Evolutionary conservation across 2,888 invertebrate species (phyloP), one percentile per base, ranked within the genome.

Genomic region (Drosophila nr. perissopoda): DNA sequence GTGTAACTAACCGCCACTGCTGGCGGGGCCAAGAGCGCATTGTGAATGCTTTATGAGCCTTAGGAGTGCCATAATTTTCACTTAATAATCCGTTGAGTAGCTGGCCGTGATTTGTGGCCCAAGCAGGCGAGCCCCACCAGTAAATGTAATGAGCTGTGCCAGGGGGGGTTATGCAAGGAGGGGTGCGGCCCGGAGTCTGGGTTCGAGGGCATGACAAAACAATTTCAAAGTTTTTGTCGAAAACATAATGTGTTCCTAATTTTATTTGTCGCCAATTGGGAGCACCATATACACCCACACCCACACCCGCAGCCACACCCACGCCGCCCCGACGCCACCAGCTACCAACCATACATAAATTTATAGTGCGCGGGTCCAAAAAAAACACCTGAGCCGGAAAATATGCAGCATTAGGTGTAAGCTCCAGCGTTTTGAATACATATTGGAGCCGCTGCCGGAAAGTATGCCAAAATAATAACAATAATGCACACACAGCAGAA

Each of bases 181-280:
- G 18, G 42, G 52, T n/a, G 54, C 16, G 25, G 18, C 10, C 11
- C 42, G 25, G 46, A 16, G 21, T 25, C 8, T 46, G 25, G 42
- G 42, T 53, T 52, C 6, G 53, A 25, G 71, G 66, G 56, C 54
- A 63, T 66, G 73, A 66, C 68, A 74, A 86, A 87, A 83, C 82
- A 89, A 89, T 90, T 88, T 82, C 70, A 87, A 88, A 90, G 77
- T 87, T 89, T 88, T 90, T 80, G 82, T 81, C 81, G 81, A 89
- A 89, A 89, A 89, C 89, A 87, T 89, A 90, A 90, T 90, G 90
- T 89, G 88, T 79, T 84, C 81, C 89, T 90, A 88, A 88, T 88
- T 88, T 88, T 89, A 84, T 90, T 88, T 87, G 90, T 90, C 89
- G 87, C 89, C 90, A 89, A 87, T 88, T 90, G 88, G 90, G 87